Conservation (phyloP, 2,113 vertebrate genomes). For the Myrmecobius fasciatus region DNA sequence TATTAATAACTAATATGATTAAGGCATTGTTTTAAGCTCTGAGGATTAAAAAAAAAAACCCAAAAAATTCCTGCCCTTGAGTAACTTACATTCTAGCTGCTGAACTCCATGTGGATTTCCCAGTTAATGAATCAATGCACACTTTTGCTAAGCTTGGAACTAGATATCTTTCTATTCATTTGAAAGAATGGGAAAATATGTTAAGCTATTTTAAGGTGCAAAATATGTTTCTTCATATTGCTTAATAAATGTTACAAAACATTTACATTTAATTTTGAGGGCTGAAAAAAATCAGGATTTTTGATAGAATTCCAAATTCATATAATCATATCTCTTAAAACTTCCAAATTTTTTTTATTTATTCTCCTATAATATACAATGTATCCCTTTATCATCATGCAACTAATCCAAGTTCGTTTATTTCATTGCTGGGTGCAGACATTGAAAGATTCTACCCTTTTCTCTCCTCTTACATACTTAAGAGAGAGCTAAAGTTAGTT, state of each 20-base stretch:
- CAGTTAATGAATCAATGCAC: background rate
- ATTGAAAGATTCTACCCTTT: constrained; percentile 34
- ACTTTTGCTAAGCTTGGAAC: background rate
- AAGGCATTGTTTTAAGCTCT: background rate
- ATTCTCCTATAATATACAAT: constrained; percentile 25
- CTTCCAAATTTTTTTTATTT: constrained; percentile 65
- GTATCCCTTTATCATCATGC: constrained; percentile 56
- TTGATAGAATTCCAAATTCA: background rate
- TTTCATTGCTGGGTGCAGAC: constrained; percentile 72
- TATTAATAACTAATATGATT: background rate
- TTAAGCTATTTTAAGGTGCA: background rate
- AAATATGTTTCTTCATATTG: background rate
- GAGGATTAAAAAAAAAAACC: background rate
- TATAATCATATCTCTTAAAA: background rate
- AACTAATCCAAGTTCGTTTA: constrained; percentile 47
- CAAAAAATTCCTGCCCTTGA: background rate
- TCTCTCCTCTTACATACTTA: constrained; percentile 67
- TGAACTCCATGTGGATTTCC: background rate
- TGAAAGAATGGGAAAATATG: background rate
- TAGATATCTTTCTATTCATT: background rate
- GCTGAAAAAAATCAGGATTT: background rate
- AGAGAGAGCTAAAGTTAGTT: constrained; percentile 77
- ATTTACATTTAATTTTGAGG: background rate
- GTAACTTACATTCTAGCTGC: background rate
- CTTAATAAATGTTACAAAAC: background rate